Evolutionary conservation across 2,797 vertebrate genomes (phyloP).

Genomic region (Notamacropus eugenii): DNA sequence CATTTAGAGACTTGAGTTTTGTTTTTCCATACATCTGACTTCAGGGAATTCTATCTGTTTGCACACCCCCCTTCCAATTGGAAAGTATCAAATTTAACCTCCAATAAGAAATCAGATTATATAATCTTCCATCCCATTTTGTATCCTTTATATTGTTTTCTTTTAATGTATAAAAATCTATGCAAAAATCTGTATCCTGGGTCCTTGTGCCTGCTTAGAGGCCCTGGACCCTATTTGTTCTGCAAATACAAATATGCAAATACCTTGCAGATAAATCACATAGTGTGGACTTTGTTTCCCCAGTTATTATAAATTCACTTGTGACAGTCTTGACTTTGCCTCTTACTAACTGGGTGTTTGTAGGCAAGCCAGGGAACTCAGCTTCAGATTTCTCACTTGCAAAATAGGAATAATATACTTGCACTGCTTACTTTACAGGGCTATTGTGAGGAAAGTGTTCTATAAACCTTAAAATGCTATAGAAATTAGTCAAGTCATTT

Average conservation of each 20-base stretch:
- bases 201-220: not conserved
- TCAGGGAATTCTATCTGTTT: not conserved
- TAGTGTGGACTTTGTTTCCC: not conserved
- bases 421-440: not conserved
- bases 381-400: not conserved
- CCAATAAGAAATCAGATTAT: not conserved
- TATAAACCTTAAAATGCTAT: not conserved
- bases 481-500: not conserved
- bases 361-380: not conserved
- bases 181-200: not conserved
- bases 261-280: not conserved
- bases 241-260: not conserved
- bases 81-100: not conserved
- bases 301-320: not conserved
- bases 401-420: not conserved
- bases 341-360: not conserved
- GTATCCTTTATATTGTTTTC: not conserved
- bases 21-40: not conserved
- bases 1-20: not conserved
- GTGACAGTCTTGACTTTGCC: not conserved
- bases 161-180: not conserved
- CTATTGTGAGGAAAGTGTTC: not conserved
- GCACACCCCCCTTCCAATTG: not conserved
- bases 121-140: not conserved
- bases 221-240: not conserved